Evolutionary conservation across 2,888 invertebrate species (phyloP).

Genomic region (Colostygia pectinataria): DNA sequence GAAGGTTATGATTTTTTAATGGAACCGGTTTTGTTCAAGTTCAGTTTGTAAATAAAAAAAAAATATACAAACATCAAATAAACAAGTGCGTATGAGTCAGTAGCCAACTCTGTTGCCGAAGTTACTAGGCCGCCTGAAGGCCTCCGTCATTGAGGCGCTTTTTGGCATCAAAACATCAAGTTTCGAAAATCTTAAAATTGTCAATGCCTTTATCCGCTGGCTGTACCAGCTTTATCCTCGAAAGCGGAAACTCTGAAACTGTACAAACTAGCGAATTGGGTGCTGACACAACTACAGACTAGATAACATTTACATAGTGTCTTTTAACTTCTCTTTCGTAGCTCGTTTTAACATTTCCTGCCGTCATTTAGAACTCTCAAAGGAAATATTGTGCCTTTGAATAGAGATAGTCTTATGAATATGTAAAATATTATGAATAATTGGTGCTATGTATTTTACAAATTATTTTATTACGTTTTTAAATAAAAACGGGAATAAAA

Average conservation of each 20-base stretch:
- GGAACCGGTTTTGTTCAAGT: too few species aligned
- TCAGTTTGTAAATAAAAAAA: too few species aligned
- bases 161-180: too few species aligned
- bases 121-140: too few species aligned
- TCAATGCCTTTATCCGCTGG: slow-evolving; percentile 1
- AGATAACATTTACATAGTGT: slow-evolving; percentile 44
- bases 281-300: slow-evolving; percentile 37
- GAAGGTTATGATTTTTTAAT: too few species aligned
- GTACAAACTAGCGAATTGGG: slow-evolving; percentile 41
- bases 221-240: slow-evolving; percentile 26
- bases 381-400: slow-evolving; percentile 21
- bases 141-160: too few species aligned
- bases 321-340: slow-evolving; percentile 32
- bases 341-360: slow-evolving; percentile 30
- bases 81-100: too few species aligned
- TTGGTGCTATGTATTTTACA: neutral
- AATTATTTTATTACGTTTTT: too few species aligned
- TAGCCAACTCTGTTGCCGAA: too few species aligned
- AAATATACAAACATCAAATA: too few species aligned
- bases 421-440: too few species aligned
- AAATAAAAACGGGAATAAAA: too few species aligned
- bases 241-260: slow-evolving; percentile 33
- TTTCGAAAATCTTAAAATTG: neutral
- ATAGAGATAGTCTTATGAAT: neutral
- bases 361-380: slow-evolving; percentile 33